Base-by-base conservation (phyloP, 2,888 invertebrate genomes). In the Acleris holmiana region DNA sequence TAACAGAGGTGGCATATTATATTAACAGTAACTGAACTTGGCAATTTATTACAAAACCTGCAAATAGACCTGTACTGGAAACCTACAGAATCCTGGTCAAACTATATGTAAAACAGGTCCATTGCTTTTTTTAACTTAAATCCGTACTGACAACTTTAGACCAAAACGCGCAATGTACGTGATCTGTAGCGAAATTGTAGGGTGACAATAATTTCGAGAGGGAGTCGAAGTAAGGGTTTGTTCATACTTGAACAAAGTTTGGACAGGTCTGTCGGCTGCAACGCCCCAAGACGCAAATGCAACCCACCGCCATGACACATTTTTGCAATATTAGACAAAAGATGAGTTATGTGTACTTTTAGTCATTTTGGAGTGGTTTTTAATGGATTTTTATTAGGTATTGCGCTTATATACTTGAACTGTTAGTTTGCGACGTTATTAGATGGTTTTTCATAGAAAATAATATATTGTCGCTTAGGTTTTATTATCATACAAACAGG, bases 1-100 rank as follows among this genome's bases (percentile, higher is more conserved):
- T 85, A 84, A 84, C 85, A 84, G 79, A 85, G 77, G 80, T 85
- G 84, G 80, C 84, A 82, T 83, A 83, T 84, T 84, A 84, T 84
- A 86, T 85, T 84, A 85, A 85, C 82, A 79, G 74, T 80, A 82
- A 80, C 82, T 77, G 77, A 80, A 85, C 83, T 84, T 80, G 76
- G 78, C 77, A 85, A 85, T 84, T 84, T 85, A 86, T 85, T 80
- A 82, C 82, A 74, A 77, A 81, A 80, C 78, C 82, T 80, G 73
- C 71, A 72, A 80, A 73, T 69, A 68, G 71, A 60, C 76, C 61
- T 58, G 23, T 63, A 82, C 74, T 62, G 63, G 59, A 15, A 48
- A 18, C 46, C 8, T 7, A 10, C 4, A 40, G 29, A 51, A 8
- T 10, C 40, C 13, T 6, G 35, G 17, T 7, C 4, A 19, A 10